Evolutionary conservation across 2,113 vertebrate genomes (phyloP), one percentile per base, ranked within the genome.

Genomic region (Istiophorus platypterus): DNA sequence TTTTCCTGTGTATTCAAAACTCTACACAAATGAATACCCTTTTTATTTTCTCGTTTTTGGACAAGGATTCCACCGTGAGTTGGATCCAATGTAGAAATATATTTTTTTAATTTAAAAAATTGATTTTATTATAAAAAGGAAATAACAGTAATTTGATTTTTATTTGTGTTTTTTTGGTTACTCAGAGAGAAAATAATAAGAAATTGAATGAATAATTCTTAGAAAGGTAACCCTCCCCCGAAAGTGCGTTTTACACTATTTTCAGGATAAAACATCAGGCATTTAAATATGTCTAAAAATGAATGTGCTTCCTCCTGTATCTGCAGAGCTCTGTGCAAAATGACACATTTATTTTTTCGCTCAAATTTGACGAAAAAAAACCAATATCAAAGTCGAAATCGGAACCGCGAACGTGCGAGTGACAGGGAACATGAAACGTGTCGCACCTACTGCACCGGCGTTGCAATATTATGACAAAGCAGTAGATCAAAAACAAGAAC

Each of bases 391-490:
- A 69, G 72, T 71, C 37, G 24, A 39, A 26, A 79, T 56, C 24
- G 51, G 7, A 64, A 39, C 18, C 57, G 7, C 63, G 67, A 70
- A 76, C 51, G 58, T 63, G 72, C 45, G 66, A 80, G 85, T 72
- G n/a, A 63, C 39, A 29, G 27, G 51, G 79, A 81, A 76, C 69
- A 68, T 24, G 34, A 56, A 81, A 52, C 42, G 39, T 47, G 81
- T 85, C 67, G 45, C 73, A 62, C 34, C 65, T 58, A 64, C 78
- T 71, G 49, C 56, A 80, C 22, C 29, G 20, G 69, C 42, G 20
- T 49, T 68, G 26, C 81, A 67, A 58, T 73, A 72, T 78, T 75
- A 5, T 72, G 74, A 75, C 85, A 70, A 37, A 76, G 77, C 70
- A 49, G 15, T 17, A 27, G 64, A 80, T 82, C 69, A 73, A 77